phyloP scores from a whole-genome alignment of 2,797 vertebrate genomes.

The Merluccius polli region DNA sequence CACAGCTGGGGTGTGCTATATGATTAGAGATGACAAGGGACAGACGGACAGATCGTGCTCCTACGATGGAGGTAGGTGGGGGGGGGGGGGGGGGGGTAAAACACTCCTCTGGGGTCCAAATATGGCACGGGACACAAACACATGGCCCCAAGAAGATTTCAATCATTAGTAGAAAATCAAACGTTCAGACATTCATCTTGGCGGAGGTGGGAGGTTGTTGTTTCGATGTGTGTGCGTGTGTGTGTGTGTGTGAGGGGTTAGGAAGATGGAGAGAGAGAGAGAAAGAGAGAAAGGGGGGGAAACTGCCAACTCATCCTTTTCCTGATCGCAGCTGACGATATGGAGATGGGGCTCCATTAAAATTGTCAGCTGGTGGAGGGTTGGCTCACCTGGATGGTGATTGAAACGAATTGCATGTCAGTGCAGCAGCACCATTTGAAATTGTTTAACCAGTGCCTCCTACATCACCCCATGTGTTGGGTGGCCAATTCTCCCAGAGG shows the following conservation, averaged over 20 bases:
- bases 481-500: conserved; percentile 5
- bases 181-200: conserved; percentile 57
- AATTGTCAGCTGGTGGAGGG: conserved; percentile 35
- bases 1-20: conserved; percentile 39
- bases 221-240: not conserved
- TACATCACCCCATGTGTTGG: conserved; percentile 9
- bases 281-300: conserved; percentile 38
- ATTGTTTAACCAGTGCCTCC: too few relatives aligned
- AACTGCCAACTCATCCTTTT: conserved; percentile 46
- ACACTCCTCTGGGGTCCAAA: conserved; percentile 27
- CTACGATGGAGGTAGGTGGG: conserved; percentile 25
- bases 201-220: conserved; percentile 43
- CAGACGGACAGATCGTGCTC: conserved; percentile 41
- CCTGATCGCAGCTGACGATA: conserved; percentile 43
- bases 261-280: conserved; percentile 2
- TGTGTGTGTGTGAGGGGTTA: too few relatives aligned
- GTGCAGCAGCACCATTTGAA: conserved; percentile 35
- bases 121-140: conserved; percentile 31
- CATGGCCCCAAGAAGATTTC: conserved; percentile 40
- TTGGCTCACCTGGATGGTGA: conserved; percentile 41
- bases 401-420: conserved; percentile 44
- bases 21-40: conserved; percentile 64
- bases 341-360: conserved; percentile 51
- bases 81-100: conserved; percentile 24
- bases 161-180: conserved; percentile 61